Evolutionary conservation across 2,888 invertebrate genomes (phyloP), one percentile per base, ranked within the genome.

Genomic region (Teinopalpus imperialis): DNA sequence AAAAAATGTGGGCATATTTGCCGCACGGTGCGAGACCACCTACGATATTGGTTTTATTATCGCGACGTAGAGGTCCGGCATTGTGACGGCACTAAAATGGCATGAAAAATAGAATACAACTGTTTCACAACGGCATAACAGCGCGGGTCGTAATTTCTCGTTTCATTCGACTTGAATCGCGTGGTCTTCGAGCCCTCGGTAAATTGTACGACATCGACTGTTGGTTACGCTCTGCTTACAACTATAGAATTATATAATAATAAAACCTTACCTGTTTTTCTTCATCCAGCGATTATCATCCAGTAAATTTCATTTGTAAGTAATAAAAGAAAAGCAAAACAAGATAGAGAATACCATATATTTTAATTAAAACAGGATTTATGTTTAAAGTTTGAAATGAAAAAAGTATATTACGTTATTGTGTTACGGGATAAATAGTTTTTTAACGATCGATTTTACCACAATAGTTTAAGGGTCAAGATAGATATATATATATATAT

Each of bases 1-100:
- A 77, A 82, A 81, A 70, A 70, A 74, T 74, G 70, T 73, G 65
- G 67, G 64, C 76, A 66, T 76, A 71, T 73, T 67, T 70, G 64
- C 64, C 66, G 62, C 68, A 73, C 73, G 69, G 66, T 65, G 69
- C 62, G 74, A 41, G 74, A 69, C 74, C 74, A 85, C 82, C 85
- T 74, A 81, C 76, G 70, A 62, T 66, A 69, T 45, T 54, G 61
- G 63, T 63, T 80, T 79, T 79, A 81, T 73, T 70, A 66, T 66
- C 57, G 58, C 63, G 61, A 64, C 63, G 52, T 61, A 65, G 64
- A 62, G 61, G 56, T 61, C 63, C 52, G 52, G 43, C 57, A 59
- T 52, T 58, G 56, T 53, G 54, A 61, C 57, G 60, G 63, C 59
- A 49, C 61, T 59, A 63, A 63, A 67, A 64, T 56, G 55, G 63